A percentile compares a stretch with the other conserved stretches of the same genome.
Evolutionary conservation across 2,888 invertebrate species (phyloP).

Genomic region (Lamellibrachia columna): DNA sequence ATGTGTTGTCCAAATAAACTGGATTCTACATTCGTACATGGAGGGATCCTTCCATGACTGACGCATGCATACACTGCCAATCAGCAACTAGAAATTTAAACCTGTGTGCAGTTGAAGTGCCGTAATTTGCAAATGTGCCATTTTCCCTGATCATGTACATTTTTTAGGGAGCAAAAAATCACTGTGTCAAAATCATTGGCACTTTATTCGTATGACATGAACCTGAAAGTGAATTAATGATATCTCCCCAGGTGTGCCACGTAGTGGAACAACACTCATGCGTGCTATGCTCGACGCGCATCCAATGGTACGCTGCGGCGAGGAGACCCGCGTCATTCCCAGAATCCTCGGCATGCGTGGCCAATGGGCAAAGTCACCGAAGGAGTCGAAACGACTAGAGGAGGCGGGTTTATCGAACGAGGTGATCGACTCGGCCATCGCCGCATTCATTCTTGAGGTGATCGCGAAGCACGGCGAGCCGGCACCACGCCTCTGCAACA

Average conservation of each 20-base stretch:
- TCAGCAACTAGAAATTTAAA: no score
- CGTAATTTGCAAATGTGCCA: no score
- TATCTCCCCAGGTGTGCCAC: constrained; percentile 74
- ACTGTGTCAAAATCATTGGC: no score
- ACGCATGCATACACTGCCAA: no score
- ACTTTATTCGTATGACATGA: no score
- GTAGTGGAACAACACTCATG: constrained; percentile 97
- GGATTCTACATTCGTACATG: no score
- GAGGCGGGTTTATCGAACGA: constrained; percentile 78
- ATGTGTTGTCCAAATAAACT: no score
- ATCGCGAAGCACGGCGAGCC: constrained; percentile 81
- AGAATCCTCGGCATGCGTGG: constrained; percentile 92
- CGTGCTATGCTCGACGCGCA: constrained; percentile 98
- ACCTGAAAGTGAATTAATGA: no score
- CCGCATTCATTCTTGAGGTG: constrained; percentile 93
- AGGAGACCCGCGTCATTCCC: constrained; percentile 94
- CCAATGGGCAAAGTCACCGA: constrained; percentile 90
- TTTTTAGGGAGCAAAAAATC: no score
- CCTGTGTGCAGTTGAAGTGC: no score
- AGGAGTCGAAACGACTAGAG: constrained; percentile 51
- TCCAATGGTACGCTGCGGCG: constrained; percentile 94
- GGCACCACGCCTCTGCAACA: constrained; percentile 95
- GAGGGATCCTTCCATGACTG: no score
- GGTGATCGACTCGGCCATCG: constrained; percentile 93
- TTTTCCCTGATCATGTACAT: no score